Evolutionary conservation across 2,113 vertebrate species (phyloP), one percentile per base, ranked within the genome.

Genomic region (Charadrius vociferus): DNA sequence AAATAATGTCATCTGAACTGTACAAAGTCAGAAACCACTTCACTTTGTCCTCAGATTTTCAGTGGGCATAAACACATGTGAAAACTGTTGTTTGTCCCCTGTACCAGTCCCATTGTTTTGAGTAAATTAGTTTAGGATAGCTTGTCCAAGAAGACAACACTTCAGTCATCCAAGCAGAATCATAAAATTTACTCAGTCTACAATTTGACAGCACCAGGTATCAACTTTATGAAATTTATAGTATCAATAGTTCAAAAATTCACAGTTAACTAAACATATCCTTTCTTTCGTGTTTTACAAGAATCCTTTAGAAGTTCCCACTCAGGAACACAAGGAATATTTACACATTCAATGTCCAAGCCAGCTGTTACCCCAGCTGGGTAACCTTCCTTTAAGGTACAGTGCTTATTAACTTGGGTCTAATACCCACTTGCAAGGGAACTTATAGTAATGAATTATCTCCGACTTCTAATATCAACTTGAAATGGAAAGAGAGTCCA

Each of bases 401-500:
- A 8, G 27, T 59, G n/a, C 27, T 88, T 75, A 82, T 18, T 55
- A 79, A n/a, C 24, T 27, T 49, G 23, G 29, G 23, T 56, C 47
- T 37, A 83, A 89, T 24, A 75, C 8, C 24, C 56, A 78, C 37
- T 71, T 59, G 50, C 43, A 85, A 52, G 4, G 29, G 23, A 53
- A 90, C 41, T 68, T 37, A 55, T 0, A 45, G 1, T 10, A 66
- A 73, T 17, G 2, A 83, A 90, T 59, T 70, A 81, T 43, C 41
- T 41, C 37, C 2, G 0, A 16, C 32, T 50, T 90, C 29, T 62
- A 86, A 6, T 41, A 89, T 26, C 52, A 86, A 79, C n/a, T 52
- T 72, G 37, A 94, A 96, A 90, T 47, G 56, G 73, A 80, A 97
- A 81, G 2, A 72, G 73, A 95, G 72, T 22, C 65, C 77, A 80